Base-by-base conservation (phyloP, 2,797 vertebrate genomes). In the Lepilemur ruficaudatus region DNA sequence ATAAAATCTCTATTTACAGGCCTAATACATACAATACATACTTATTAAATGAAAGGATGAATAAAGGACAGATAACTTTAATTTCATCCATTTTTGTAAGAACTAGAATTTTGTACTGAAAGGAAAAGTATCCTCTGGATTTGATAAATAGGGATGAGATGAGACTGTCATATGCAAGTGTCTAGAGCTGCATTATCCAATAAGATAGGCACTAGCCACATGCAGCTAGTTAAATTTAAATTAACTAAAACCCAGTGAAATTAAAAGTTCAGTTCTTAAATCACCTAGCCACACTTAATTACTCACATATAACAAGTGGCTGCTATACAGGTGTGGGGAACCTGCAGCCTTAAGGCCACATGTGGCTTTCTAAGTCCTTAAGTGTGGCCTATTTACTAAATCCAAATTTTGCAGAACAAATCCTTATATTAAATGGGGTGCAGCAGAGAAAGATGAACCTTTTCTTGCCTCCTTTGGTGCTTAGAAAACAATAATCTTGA, bases 181-280 rank as follows among this genome's bases (percentile, higher is more conserved):
- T 93, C 35, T 89, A 46, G 25, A 57, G 35, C 55, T 89, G 12
- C 0, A 9, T 41, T 43, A 91, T 73, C 41, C 23, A 69, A n/a
- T 67, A 87, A 84, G 28, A 79, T 59, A 84, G 41, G 3, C 13
- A 69, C 4, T 55, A n/a, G 41, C 50, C 46, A 81, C 63, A 59
- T 84, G 35, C 35, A 59, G 11, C 89, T 89, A 81, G 38, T 91
- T 63, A 89, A 57, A 38, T 94, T 78, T 93, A 86, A 94, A 69
- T 94, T 35, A 86, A 46, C 61, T 73, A 12, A 55, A 72, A 82
- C 83, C 89, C 89, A 89, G 38, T 88, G 32, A 59, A 88, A 80
- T 85, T 70, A 67, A 92, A 79, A 94, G 84, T 92, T 85, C 38
- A 52, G 17, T 81, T 93, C 9, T 86, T 90, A 22, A 41, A 3